Evolutionary conservation across 2,888 invertebrate species (phyloP).

Genomic region (Clostera curtula): DNA sequence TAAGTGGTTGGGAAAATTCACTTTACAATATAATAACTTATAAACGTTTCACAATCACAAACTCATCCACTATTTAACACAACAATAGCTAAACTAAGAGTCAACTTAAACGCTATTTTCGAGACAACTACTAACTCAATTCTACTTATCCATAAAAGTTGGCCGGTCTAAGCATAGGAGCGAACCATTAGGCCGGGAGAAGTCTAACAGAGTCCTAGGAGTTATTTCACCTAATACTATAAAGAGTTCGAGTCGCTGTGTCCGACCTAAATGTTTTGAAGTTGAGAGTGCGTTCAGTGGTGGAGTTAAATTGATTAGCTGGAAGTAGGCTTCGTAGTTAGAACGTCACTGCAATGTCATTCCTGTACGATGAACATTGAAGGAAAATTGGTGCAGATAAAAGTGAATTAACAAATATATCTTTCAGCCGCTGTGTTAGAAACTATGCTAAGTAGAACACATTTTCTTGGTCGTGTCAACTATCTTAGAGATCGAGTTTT

Average conservation of each 20-base stretch:
- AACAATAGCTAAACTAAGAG: constrained; percentile 37
- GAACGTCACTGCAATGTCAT: constrained; percentile 8
- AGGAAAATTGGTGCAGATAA: too few species aligned
- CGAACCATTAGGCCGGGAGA: constrained; percentile 61
- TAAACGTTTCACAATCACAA: constrained; percentile 22
- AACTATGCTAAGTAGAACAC: too few species aligned
- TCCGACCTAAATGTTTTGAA: constrained; percentile 44
- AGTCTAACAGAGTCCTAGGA: constrained; percentile 58
- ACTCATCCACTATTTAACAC: constrained; percentile 29
- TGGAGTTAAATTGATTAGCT: constrained; percentile 50
- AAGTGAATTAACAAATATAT: too few species aligned
- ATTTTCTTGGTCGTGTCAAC: too few species aligned
- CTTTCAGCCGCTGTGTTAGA: too few species aligned
- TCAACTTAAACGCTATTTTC: constrained; percentile 53
- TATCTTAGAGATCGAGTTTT: too few species aligned
- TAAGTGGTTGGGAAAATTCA: constrained; percentile 1
- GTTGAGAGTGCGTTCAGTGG: constrained; percentile 48
- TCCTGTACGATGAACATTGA: too few species aligned
- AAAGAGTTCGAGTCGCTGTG: constrained; percentile 53
- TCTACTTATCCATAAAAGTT: constrained; percentile 67
- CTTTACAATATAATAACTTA: constrained; percentile 10
- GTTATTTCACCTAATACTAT: constrained; percentile 65
- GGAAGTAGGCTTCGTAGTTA: constrained; percentile 34
- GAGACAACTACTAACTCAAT: constrained; percentile 54
- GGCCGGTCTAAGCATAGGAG: constrained; percentile 55